A percentile compares a stretch with the other conserved stretches of the same genome.
Evolutionary conservation across 92 coral and sea anemone genomes (phyloP).

Genomic region (Muricea muricata): DNA sequence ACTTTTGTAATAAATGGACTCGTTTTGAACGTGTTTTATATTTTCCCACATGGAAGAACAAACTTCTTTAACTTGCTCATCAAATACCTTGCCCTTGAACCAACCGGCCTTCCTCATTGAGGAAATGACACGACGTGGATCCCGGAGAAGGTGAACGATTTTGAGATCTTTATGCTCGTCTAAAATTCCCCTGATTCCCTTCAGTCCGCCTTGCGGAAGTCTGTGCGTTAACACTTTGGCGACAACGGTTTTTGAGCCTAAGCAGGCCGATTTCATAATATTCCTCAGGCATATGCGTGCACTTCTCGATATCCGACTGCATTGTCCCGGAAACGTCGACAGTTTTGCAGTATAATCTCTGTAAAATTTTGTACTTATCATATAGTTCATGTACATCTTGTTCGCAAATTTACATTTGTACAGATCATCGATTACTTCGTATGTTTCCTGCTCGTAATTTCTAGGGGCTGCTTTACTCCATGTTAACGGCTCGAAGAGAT

Average conservation of each 20-base stretch:
- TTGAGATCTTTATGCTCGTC: not conserved
- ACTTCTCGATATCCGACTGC: not conserved
- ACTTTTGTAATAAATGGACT: not conserved
- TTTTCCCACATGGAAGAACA: constrained; percentile 13
- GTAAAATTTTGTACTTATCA: not conserved
- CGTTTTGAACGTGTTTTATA: not conserved
- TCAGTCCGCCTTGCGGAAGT: constrained; percentile 21
- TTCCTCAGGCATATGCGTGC: not conserved
- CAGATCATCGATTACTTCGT: not conserved
- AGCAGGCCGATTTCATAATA: not conserved
- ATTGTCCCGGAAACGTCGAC: not conserved
- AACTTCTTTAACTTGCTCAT: not conserved
- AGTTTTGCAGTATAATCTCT: not conserved
- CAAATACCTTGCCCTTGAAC: not conserved
- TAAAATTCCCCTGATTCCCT: constrained; percentile 24
- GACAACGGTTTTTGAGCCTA: not conserved
- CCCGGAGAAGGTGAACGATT: constrained; percentile 28
- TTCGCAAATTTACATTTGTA: not conserved
- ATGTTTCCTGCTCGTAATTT: not conserved
- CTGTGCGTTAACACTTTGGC: constrained; percentile 28
- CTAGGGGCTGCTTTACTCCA: not conserved
- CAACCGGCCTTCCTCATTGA: constrained; percentile 33
- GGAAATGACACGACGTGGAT: constrained; percentile 17
- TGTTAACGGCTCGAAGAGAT: constrained; percentile 28
- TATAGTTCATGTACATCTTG: not conserved